Conservation (phyloP, 2,888 invertebrate species). For the Anticlea derivata region DNA sequence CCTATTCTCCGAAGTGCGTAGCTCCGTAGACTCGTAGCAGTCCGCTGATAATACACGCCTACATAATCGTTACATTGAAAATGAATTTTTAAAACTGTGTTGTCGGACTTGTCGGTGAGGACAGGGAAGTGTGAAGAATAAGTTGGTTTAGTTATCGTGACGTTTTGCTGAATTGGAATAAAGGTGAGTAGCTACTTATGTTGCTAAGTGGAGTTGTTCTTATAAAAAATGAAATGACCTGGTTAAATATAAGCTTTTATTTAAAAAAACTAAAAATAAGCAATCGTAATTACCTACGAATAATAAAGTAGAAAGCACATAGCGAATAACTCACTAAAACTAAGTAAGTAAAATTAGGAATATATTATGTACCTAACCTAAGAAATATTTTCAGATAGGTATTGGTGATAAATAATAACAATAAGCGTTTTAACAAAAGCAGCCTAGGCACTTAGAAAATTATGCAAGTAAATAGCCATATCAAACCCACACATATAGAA, state of each 20-base stretch:
- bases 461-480: not conserved
- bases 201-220: not conserved
- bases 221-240: not conserved
- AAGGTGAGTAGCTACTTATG: constrained; percentile 1
- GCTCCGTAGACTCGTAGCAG: constrained; percentile 47
- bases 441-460: not conserved
- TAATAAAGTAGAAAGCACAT: constrained; percentile 8
- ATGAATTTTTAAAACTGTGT: constrained; percentile 76
- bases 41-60: constrained; percentile 75
- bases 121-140: constrained; percentile 35
- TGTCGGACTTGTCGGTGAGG: constrained; percentile 49
- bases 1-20: constrained; percentile 41
- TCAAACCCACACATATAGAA: too few relatives aligned
- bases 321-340: too few relatives aligned
- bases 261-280: constrained; percentile 16
- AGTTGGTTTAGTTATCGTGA: constrained; percentile 26
- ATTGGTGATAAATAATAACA: not conserved
- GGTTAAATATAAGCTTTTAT: constrained; percentile 13
- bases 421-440: not conserved
- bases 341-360: constrained; percentile 11
- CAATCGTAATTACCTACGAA: constrained; percentile 7
- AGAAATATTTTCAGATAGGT: not conserved
- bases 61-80: constrained; percentile 78
- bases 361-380: constrained; percentile 9
- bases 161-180: constrained; percentile 12